phyloP scores from a whole-genome alignment of 1,140 invertebrate species.

The Rhyacophila brunnea region DNA sequence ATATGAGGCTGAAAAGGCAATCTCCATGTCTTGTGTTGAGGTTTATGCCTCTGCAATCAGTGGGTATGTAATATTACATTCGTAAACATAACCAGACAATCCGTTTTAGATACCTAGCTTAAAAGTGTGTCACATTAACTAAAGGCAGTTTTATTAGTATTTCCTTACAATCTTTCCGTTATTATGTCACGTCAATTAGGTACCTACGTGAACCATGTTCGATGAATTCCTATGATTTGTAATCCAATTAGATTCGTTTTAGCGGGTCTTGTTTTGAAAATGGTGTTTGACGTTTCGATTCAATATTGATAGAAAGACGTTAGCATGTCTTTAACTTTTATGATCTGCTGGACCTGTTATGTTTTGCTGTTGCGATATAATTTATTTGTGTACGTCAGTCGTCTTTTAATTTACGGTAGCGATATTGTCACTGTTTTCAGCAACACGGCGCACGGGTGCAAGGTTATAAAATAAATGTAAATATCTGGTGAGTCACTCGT shows the following conservation, averaged over 20 bases:
- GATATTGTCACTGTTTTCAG: slow-evolving; percentile 1
- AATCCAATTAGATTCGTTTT: too few species aligned
- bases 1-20: slow-evolving; percentile 66
- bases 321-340: too few species aligned
- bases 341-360: too few species aligned
- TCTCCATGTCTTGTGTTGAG: slow-evolving; percentile 62
- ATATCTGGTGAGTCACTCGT: slow-evolving; percentile 15
- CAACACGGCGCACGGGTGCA: slow-evolving; percentile 15
- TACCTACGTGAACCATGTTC: too few species aligned
- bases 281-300: too few species aligned
- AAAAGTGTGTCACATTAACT: not conserved
- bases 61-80: slow-evolving; percentile 47
- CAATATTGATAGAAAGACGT: too few species aligned
- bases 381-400: not conserved
- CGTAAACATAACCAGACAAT: not conserved
- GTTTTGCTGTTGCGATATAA: too few species aligned
- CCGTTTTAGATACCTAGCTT: too few species aligned
- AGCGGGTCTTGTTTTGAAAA: too few species aligned
- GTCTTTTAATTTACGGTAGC: not conserved
- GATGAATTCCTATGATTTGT: too few species aligned
- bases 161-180: not conserved
- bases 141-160: not conserved
- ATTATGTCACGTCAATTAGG: too few species aligned
- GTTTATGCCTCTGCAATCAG: slow-evolving; percentile 57
- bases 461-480: slow-evolving; percentile 29